These are phyloP conservation scores for Parazoanthus darwini DNA, from an alignment of 92 coral and sea anemone species.

Conservation along the genomic window DNA sequence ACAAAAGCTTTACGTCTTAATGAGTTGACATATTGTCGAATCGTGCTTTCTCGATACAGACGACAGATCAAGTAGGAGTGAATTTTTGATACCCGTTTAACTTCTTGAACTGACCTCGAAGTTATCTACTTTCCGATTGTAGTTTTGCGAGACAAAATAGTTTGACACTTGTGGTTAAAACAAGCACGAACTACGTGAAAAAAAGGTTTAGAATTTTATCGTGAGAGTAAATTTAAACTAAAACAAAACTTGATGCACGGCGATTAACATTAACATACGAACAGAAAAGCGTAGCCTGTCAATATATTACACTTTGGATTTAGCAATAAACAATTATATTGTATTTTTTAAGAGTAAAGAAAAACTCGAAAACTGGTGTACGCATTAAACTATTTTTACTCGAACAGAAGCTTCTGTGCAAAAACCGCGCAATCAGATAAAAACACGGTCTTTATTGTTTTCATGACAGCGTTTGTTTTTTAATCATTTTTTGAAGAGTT, in stretches of 20 bases:
- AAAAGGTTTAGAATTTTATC: too few relatives aligned
- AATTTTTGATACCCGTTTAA: neutral
- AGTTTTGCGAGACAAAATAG: neutral
- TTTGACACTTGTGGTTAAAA: neutral
- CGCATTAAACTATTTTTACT: neutral
- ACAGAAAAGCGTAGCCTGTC: neutral
- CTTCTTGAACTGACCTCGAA: neutral
- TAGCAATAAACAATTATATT: neutral
- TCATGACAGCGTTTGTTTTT: too few relatives aligned
- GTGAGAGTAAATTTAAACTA: neutral
- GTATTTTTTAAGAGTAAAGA: neutral
- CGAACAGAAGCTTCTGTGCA: neutral
- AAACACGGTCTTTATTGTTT: too few relatives aligned
- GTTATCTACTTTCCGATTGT: neutral
- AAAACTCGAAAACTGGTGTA: neutral
- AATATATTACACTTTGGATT: neutral
- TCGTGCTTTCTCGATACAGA: neutral
- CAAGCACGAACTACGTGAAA: neutral
- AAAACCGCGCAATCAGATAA: neutral
- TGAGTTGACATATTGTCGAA: neutral
- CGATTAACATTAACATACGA: neutral
- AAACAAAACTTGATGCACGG: neutral
- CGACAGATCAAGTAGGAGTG: neutral
- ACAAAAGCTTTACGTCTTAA: constrained; percentile 24
- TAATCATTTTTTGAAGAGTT: too few relatives aligned